phyloP scores from a whole-genome alignment of 1,140 invertebrate species.

The Panagrolaimus sp. region DNA sequence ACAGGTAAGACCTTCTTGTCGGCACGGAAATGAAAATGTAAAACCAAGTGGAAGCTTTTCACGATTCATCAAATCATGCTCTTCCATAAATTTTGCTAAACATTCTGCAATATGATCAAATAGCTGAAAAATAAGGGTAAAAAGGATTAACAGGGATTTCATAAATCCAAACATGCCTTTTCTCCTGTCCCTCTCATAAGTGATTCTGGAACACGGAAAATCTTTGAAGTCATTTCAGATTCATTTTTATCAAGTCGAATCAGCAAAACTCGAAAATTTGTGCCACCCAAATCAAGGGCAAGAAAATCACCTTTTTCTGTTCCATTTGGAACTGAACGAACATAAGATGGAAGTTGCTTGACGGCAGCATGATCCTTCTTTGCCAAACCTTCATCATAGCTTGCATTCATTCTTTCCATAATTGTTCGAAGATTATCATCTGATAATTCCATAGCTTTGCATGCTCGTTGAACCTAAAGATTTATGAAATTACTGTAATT shows the following conservation, averaged over 20 bases:
- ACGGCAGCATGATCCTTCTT: constrained; percentile 52
- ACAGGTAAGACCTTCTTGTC: constrained; percentile 81
- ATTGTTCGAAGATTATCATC: constrained; percentile 38
- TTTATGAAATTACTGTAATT: neutral
- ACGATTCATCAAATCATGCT: constrained; percentile 68
- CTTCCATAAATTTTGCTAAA: constrained; percentile 81
- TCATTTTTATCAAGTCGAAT: constrained; percentile 75
- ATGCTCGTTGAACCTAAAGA: constrained; percentile 51
- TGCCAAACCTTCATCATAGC: constrained; percentile 43
- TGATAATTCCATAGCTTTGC: constrained; percentile 37
- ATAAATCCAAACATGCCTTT: neutral
- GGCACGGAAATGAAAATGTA: constrained; percentile 94
- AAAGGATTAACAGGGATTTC: constrained; percentile 24
- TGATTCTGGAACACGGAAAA: constrained; percentile 85
- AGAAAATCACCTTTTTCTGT: constrained; percentile 92
- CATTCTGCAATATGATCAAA: constrained; percentile 98
- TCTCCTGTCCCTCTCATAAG: constrained; percentile 84
- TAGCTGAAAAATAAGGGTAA: constrained; percentile 65
- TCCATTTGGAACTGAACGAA: constrained; percentile 89
- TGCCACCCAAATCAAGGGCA: constrained; percentile 93
- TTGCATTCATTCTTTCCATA: constrained; percentile 44
- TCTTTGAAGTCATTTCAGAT: constrained; percentile 84
- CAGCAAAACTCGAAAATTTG: constrained; percentile 91
- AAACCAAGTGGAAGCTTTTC: constrained; percentile 86
- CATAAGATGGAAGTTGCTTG: constrained; percentile 78